phyloP scores from a whole-genome alignment of 2,888 invertebrate species.

The Temnothorax rugatulus region DNA sequence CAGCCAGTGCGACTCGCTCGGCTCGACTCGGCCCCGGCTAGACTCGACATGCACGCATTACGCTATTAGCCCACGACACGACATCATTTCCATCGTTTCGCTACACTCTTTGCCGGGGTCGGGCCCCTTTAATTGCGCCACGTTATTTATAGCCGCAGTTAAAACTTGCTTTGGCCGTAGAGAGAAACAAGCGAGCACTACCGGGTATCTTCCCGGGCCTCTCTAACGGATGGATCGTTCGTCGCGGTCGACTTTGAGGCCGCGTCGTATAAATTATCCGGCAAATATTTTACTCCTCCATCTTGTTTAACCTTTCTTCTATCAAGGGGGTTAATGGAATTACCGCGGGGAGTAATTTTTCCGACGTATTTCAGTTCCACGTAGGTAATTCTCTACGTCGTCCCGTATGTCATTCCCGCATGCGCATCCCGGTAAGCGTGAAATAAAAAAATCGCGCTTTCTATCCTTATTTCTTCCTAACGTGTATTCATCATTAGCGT shows the following conservation, averaged over 20 bases:
- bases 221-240: conserved; percentile 38
- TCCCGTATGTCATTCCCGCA: neutral
- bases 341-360: conserved; percentile 9
- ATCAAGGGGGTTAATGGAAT: conserved; percentile 21
- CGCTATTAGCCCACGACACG: conserved; percentile 73
- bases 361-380: neutral
- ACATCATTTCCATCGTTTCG: conserved; percentile 68
- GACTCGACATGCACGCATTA: conserved; percentile 73
- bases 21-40: conserved; percentile 56
- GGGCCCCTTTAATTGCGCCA: conserved; percentile 78
- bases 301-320: neutral
- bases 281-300: conserved; percentile 40
- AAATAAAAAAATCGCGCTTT: conserved; percentile 17
- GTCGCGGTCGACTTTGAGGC: conserved; percentile 30
- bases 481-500: conserved; percentile 12
- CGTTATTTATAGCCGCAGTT: conserved; percentile 80
- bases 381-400: neutral
- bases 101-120: conserved; percentile 54
- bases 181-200: conserved; percentile 33
- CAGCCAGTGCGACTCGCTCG: conserved; percentile 71
- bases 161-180: conserved; percentile 63
- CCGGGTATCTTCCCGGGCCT: conserved; percentile 46
- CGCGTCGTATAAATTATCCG: conserved; percentile 31
- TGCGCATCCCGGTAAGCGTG: neutral
- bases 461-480: neutral